Percentiles rank a stretch among this genome's conserved stretches.
Conservation (phyloP, 23 tunicate genomes). For the Ascidia mentula region DNA sequence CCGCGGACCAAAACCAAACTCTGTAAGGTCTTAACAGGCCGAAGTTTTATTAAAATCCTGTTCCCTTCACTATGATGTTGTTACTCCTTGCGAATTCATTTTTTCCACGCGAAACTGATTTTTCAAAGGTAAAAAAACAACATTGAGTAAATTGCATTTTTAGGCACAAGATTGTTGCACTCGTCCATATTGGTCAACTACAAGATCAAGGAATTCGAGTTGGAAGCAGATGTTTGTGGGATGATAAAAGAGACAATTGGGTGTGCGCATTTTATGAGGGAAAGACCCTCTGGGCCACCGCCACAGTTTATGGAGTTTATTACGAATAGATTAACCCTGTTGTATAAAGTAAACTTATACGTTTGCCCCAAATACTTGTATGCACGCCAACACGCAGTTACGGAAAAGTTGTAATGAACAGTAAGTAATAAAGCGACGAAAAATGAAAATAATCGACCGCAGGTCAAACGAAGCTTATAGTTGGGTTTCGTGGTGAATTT, state of each 20-base stretch:
- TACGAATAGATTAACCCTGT: constrained; percentile 29
- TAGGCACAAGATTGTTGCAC: constrained; percentile 69
- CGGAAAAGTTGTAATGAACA: constrained; percentile 4
- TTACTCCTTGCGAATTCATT: too few species aligned
- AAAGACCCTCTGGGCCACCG: constrained; percentile 76
- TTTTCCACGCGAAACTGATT: too few species aligned
- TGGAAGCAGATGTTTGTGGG: constrained; percentile 82
- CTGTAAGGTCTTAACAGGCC: too few species aligned
- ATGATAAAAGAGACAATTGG: constrained; percentile 73
- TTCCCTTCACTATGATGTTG: too few species aligned
- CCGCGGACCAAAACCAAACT: too few species aligned
- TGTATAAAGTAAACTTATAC: too few species aligned
- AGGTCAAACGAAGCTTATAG: too few species aligned
- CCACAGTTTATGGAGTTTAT: constrained; percentile 81
- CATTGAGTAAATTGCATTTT: background rate
- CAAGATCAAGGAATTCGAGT: constrained; percentile 69
- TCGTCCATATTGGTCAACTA: constrained; percentile 76
- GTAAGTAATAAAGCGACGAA: background rate
- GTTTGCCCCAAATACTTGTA: too few species aligned
- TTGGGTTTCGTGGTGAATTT: too few species aligned
- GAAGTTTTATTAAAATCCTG: too few species aligned
- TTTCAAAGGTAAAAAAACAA: too few species aligned
- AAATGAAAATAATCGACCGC: background rate
- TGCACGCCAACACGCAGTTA: background rate
- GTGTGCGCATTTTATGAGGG: constrained; percentile 66